Percentiles rank a stretch among this genome's conserved stretches.
Evolutionary conservation across 2,888 invertebrate genomes (phyloP).

Genomic region (Meteorus colon): DNA sequence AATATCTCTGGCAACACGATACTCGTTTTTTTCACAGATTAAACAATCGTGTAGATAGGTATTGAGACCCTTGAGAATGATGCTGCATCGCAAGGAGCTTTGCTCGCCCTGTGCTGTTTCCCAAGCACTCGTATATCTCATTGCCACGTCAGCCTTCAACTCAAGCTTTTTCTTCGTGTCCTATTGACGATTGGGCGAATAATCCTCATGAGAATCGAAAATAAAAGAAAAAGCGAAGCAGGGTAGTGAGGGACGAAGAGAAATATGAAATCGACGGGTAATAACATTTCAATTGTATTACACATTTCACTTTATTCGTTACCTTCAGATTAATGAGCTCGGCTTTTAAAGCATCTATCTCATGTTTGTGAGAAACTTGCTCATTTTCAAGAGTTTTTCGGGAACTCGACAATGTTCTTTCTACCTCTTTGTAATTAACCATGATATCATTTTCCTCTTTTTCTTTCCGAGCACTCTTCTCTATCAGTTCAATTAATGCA

Average conservation of each 20-base stretch:
- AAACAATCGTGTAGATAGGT: conserved; percentile 61
- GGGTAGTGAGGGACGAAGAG: not conserved
- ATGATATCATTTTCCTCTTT: conserved; percentile 54
- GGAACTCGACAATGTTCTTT: conserved; percentile 49
- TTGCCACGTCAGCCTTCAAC: conserved; percentile 58
- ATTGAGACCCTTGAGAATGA: conserved; percentile 62
- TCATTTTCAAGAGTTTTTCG: conserved; percentile 50
- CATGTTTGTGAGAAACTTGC: conserved; percentile 47
- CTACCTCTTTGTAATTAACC: conserved; percentile 49
- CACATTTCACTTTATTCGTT: not conserved
- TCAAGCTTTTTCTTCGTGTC: conserved; percentile 59
- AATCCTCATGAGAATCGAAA: not conserved
- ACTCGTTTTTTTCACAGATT: conserved; percentile 68
- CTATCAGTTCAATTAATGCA: conserved; percentile 58
- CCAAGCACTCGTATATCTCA: conserved; percentile 64
- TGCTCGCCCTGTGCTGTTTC: conserved; percentile 71
- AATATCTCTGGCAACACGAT: conserved; percentile 68
- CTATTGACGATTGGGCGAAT: not conserved
- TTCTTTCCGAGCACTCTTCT: conserved; percentile 46
- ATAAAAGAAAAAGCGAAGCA: not conserved
- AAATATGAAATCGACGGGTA: not conserved
- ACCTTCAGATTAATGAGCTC: conserved; percentile 50
- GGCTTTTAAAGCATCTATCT: conserved; percentile 50
- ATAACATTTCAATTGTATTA: not conserved
- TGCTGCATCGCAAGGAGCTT: conserved; percentile 59